A percentile compares a stretch with the other conserved stretches of the same genome.
Evolutionary conservation across 2,888 invertebrate genomes (phyloP).

Genomic region (Linnaemya tessellans): DNA sequence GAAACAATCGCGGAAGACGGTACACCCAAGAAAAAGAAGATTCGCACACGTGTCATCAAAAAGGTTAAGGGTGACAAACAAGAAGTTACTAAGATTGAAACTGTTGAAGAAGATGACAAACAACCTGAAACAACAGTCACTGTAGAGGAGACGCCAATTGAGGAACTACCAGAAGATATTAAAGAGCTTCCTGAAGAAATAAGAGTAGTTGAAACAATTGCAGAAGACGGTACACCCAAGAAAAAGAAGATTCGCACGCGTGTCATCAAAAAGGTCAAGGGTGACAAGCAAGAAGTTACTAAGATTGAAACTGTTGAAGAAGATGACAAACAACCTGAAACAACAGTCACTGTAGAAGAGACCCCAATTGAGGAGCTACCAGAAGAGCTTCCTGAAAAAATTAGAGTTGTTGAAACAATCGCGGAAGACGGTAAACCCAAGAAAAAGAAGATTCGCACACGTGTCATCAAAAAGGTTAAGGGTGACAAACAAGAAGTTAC

Average conservation of each 20-base stretch:
- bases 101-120: constrained; percentile 37
- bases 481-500: constrained; percentile 34
- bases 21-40: constrained; percentile 15
- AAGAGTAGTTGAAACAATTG: constrained; percentile 1
- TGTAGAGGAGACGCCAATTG: not conserved
- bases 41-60: constrained; percentile 28
- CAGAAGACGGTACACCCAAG: constrained; percentile 4
- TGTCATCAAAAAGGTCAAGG: constrained; percentile 30
- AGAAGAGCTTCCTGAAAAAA: constrained; percentile 33
- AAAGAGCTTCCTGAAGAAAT: constrained; percentile 27
- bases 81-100: constrained; percentile 38
- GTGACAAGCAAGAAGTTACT: constrained; percentile 24
- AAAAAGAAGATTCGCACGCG: constrained; percentile 31
- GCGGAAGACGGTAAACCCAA: constrained; percentile 9
- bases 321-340: constrained; percentile 27
- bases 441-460: constrained; percentile 28
- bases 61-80: constrained; percentile 25
- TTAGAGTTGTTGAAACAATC: not conserved
- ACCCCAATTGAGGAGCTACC: not conserved
- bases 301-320: constrained; percentile 33
- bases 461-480: constrained; percentile 24
- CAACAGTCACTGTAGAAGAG: constrained; percentile 26
- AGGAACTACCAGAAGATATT: not conserved
- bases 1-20: constrained; percentile 21
- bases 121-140: constrained; percentile 32